Evolutionary conservation across 2,797 vertebrate genomes (phyloP).

Genomic region (Poecile montanus): DNA sequence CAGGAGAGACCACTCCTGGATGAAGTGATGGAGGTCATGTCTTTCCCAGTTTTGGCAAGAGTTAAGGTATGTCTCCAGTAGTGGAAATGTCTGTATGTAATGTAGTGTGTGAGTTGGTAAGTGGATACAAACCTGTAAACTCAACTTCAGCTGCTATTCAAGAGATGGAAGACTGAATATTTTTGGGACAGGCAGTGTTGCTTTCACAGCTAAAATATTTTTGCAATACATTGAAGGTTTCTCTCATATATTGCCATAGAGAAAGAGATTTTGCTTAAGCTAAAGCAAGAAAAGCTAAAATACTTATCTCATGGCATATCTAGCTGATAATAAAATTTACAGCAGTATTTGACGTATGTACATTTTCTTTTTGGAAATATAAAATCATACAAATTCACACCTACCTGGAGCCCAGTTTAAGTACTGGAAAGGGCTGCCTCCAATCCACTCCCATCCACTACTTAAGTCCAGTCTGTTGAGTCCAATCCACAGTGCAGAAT

Average conservation of each 20-base stretch:
- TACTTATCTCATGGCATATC: background rate
- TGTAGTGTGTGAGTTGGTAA: background rate
- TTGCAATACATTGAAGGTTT: background rate
- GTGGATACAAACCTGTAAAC: background rate
- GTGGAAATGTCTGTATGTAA: background rate
- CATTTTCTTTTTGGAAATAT: background rate
- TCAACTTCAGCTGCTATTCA: background rate
- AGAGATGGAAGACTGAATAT: background rate
- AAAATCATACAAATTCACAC: background rate
- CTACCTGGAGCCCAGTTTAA: constrained; percentile 94
- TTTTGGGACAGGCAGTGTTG: background rate
- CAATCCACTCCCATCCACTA: constrained; percentile 91
- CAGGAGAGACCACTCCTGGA: background rate
- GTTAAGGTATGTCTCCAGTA: background rate
- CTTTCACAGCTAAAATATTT: background rate
- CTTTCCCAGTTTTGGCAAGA: background rate
- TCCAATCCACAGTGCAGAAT: constrained; percentile 88
- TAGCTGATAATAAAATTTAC: background rate
- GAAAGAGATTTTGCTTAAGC: background rate
- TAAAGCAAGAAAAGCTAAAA: background rate
- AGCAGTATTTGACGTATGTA: background rate
- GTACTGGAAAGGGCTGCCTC: constrained; percentile 87
- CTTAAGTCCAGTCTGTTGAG: constrained; percentile 88
- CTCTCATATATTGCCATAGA: background rate
- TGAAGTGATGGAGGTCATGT: background rate